These are phyloP conservation scores for Himalopsyche anomala DNA, from an alignment of 2,888 invertebrate species.

Conservation along the genomic window DNA sequence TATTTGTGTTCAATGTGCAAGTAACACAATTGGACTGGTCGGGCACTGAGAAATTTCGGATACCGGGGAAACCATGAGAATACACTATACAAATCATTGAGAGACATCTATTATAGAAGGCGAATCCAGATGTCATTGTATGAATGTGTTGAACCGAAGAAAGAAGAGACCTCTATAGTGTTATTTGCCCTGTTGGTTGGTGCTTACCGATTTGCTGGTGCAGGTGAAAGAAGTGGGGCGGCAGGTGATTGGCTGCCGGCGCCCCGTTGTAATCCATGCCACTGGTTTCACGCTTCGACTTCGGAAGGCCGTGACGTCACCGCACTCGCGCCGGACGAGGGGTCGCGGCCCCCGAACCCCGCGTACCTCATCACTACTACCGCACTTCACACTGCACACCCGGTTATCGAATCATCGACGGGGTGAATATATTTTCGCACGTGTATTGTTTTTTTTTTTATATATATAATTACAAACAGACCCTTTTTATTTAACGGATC, in stretches of 20 bases:
- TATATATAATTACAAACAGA: not conserved
- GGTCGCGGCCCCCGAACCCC: constrained; percentile 56
- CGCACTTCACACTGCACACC: not conserved
- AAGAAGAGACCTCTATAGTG: too few species aligned
- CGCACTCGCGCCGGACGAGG: constrained; percentile 54
- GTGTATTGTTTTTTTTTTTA: not conserved
- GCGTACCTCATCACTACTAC: not conserved
- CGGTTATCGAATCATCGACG: constrained; percentile 4
- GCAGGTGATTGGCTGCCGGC: constrained; percentile 1
- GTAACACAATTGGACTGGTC: too few species aligned
- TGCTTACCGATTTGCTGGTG: constrained; percentile 24
- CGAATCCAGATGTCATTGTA: too few species aligned
- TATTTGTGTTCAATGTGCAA: too few species aligned
- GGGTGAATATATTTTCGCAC: constrained; percentile 10
- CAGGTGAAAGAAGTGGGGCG: constrained; percentile 23
- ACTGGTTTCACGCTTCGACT: constrained; percentile 46
- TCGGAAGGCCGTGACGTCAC: constrained; percentile 33
- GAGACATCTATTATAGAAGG: too few species aligned
- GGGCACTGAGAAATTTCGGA: too few species aligned
- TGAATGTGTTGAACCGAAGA: too few species aligned
- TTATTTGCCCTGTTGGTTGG: not conserved
- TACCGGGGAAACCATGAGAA: too few species aligned
- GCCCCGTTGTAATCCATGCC: constrained; percentile 31
- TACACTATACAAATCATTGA: too few species aligned
- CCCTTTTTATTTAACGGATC: not conserved